These are phyloP conservation scores for Leptogaster cylindrica DNA, from an alignment of 2,888 invertebrate species.

Conservation along the genomic window DNA sequence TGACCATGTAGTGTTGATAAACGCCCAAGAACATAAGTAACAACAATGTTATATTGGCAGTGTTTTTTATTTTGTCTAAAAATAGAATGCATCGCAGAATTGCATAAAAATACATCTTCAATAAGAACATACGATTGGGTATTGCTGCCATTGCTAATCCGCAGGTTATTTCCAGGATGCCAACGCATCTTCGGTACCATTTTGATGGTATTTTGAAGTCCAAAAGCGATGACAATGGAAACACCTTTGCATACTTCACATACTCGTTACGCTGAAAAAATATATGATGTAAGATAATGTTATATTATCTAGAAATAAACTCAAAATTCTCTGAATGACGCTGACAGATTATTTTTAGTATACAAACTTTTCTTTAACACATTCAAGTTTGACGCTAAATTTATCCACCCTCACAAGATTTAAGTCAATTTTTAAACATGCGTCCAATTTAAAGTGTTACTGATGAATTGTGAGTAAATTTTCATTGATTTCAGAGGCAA, in stretches of 20 bases:
- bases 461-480: constrained; percentile 2
- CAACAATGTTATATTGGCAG: constrained; percentile 84
- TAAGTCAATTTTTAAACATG: not conserved
- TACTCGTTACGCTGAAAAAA: constrained; percentile 86
- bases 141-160: constrained; percentile 82
- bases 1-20: constrained; percentile 91
- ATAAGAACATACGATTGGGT: constrained; percentile 84
- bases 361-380: not conserved
- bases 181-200: constrained; percentile 87
- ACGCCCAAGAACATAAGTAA: constrained; percentile 86
- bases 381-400: constrained; percentile 35
- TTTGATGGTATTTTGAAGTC: constrained; percentile 90
- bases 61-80: constrained; percentile 89
- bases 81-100: constrained; percentile 66
- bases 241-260: constrained; percentile 95
- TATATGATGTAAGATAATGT: constrained; percentile 41
- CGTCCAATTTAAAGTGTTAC: not conserved
- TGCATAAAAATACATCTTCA: no score
- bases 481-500: no score
- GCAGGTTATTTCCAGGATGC: constrained; percentile 82
- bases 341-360: constrained; percentile 5
- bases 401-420: not conserved
- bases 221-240: constrained; percentile 79
- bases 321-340: constrained; percentile 9
- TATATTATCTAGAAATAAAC: constrained; percentile 28